phyloP scores from a whole-genome alignment of 2,888 invertebrate species.

The Yponomeuta evonymella region DNA sequence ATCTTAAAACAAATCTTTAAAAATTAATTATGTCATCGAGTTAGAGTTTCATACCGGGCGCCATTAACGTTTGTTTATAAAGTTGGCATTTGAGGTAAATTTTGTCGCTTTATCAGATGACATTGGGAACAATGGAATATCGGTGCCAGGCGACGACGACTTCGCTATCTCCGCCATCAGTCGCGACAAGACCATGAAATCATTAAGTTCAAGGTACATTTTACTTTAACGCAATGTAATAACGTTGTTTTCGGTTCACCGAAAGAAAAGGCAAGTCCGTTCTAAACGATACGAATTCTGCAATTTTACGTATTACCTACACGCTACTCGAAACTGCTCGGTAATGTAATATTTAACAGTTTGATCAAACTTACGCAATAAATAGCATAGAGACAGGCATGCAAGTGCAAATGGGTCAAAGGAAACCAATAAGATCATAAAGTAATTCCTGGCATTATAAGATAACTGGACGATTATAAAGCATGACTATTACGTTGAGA shows the following conservation, averaged over 20 bases:
- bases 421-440: background rate
- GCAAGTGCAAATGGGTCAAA: background rate
- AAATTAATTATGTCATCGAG: background rate
- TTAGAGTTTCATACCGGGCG: background rate
- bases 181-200: background rate
- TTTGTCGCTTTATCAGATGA: conserved; percentile 45
- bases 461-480: background rate
- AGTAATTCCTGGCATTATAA: background rate
- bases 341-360: conserved; percentile 4
- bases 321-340: background rate
- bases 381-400: background rate
- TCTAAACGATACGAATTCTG: conserved; percentile 2
- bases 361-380: conserved; percentile 6
- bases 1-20: background rate
- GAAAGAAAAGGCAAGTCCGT: background rate
- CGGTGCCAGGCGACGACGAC: conserved; percentile 37
- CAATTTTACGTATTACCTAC: conserved; percentile 6
- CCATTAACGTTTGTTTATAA: background rate
- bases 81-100: background rate
- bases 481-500: background rate
- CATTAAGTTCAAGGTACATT: background rate
- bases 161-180: background rate
- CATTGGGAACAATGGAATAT: conserved; percentile 49
- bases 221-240: background rate
- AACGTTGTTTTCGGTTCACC: background rate